These are phyloP conservation scores for Rhinoptilus africanus DNA, from an alignment of 2,113 vertebrate species.

Conservation along the genomic window DNA sequence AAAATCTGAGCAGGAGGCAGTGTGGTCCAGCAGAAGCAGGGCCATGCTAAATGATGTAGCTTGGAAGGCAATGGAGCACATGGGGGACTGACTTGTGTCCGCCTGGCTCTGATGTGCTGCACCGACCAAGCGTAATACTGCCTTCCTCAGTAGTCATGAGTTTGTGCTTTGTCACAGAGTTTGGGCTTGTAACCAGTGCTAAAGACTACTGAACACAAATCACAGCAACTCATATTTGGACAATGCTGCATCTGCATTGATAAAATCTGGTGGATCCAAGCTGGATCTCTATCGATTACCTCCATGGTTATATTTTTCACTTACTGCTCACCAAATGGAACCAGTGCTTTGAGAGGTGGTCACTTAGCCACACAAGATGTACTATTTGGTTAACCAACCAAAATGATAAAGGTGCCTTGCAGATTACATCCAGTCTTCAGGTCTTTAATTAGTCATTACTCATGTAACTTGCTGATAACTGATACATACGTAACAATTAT, in stretches of 20 bases:
- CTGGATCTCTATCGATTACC: not conserved
- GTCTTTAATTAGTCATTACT: not conserved
- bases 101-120: not conserved
- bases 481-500: not conserved
- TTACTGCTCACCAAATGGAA: not conserved
- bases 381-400: not conserved
- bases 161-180: not conserved
- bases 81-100: not conserved
- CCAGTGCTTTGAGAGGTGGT: not conserved
- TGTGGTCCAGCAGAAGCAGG: not conserved
- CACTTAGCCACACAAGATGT: not conserved
- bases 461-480: not conserved
- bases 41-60: not conserved
- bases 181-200: not conserved
- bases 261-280: not conserved
- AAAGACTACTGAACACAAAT: not conserved
- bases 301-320: not conserved
- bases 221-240: not conserved
- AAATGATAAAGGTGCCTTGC: not conserved
- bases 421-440: not conserved
- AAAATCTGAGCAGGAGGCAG: not conserved
- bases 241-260: not conserved
- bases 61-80: not conserved
- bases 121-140: not conserved
- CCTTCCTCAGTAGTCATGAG: not conserved